A percentile compares a stretch with the other conserved stretches of the same genome.
These are phyloP conservation scores for Empidonax alnorum DNA, from an alignment of 2,113 vertebrate genomes.

Conservation along the genomic window DNA sequence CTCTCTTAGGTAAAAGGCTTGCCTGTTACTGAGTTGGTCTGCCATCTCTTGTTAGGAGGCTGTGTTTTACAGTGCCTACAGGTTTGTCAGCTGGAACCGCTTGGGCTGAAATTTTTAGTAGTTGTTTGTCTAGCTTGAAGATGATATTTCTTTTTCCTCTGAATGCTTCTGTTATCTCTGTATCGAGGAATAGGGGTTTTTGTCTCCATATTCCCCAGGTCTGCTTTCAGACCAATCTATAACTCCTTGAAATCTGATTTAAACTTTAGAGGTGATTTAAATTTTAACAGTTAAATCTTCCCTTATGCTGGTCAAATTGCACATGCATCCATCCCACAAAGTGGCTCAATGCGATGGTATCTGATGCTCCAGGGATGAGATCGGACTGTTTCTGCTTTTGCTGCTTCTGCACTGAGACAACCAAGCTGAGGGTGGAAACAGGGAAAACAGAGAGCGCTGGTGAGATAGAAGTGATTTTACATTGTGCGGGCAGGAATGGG, in stretches of 20 bases:
- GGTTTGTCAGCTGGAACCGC: not conserved
- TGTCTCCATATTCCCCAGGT: not conserved
- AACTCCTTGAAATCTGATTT: not conserved
- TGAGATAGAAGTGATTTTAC: not conserved
- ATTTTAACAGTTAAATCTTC: not conserved
- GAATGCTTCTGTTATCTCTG: not conserved
- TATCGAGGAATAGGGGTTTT: not conserved
- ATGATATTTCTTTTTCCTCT: not conserved
- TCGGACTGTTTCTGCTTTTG: not conserved
- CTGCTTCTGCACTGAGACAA: not conserved
- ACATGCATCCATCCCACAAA: not conserved
- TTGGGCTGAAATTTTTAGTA: not conserved
- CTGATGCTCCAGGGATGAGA: not conserved
- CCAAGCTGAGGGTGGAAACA: not conserved
- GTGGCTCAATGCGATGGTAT: not conserved
- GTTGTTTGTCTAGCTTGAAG: not conserved
- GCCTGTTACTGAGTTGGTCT: not conserved
- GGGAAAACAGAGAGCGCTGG: not conserved
- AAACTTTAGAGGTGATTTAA: not conserved
- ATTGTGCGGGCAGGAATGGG: not conserved
- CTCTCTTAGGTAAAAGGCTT: not conserved
- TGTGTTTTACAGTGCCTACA: not conserved
- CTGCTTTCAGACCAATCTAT: not conserved
- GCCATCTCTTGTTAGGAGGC: not conserved
- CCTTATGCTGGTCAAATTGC: not conserved